Evolutionary conservation across 2,797 vertebrate genomes (phyloP), one percentile per base, ranked within the genome.

Genomic region (Cichlasoma orientale): DNA sequence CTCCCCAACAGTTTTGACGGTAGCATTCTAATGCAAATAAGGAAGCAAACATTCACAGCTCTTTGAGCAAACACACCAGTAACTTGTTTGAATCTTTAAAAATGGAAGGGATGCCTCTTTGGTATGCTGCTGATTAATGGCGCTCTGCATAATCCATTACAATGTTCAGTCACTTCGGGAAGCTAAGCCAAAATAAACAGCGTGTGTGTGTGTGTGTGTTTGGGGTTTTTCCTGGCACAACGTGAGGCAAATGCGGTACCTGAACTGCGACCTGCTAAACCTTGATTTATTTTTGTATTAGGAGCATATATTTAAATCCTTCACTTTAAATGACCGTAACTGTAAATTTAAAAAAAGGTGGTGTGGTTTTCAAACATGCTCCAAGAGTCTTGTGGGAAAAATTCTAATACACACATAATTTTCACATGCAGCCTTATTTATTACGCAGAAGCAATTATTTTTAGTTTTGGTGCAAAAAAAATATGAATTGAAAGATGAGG

Each of bases 71-170:
- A 79, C 66, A 61, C 56, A 59, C 59, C 71, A 59, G 69, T 77
- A 75, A 83, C 79, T 74, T 85, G 74, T 85, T 83, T 25, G 63
- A 68, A 50, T 41, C 27, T 75, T 84, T 73, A 71, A 29, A 82
- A 76, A 71, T 31, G 23, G 16, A 18, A 74, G 25, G 19, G 56
- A 21, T 55, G 27, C 27, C 59, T 88, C 78, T 83, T 84, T 78
- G 70, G 83, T 74, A 71, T 75, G 82, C 68, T 82, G 77, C 80
- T 89, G 79, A 86, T 88, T 90, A 90, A 92, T 79, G 80, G 91
- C 80, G 44, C 68, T 79, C 56, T 55, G 74, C 83, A 82, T 89
- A 87, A 91, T 89, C 82, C 80, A 68, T 68, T 68, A 50, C 41
- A 47, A 68, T 50, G 41, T 84, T 75, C 72, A 78, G 3, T 82